Percentiles rank a stretch among this genome's conserved stretches.
Evolutionary conservation across 2,888 invertebrate species (phyloP).

Genomic region (Neocrepidodera transversa): DNA sequence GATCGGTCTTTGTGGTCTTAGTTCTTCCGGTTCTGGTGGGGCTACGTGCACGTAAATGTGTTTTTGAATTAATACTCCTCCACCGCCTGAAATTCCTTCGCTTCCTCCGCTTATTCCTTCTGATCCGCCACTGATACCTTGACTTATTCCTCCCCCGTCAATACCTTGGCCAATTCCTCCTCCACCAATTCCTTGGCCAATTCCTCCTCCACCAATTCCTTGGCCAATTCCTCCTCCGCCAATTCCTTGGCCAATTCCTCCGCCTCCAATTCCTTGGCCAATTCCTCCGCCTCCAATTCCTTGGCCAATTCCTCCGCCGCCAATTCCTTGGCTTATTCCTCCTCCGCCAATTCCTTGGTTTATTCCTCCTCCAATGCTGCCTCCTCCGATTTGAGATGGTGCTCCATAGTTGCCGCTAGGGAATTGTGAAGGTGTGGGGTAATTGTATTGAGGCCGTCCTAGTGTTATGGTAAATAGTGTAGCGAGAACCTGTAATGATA

Average conservation of each 20-base stretch:
- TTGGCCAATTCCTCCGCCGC: constrained; percentile 35
- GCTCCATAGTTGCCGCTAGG: constrained; percentile 60
- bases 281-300: constrained; percentile 38
- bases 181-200: constrained; percentile 22
- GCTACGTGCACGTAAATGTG: constrained; percentile 90
- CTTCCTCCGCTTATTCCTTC: constrained; percentile 37
- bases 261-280: constrained; percentile 39
- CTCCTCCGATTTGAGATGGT: constrained; percentile 53
- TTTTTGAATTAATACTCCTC: constrained; percentile 75
- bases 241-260: constrained; percentile 52
- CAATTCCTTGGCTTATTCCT: constrained; percentile 28
- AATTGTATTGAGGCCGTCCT: constrained; percentile 69
- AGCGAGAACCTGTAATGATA: constrained; percentile 47
- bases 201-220: constrained; percentile 39
- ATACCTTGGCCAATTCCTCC: constrained; percentile 28
- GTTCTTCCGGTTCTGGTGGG: constrained; percentile 79
- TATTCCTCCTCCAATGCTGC: constrained; percentile 49
- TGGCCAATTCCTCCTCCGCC: constrained; percentile 55
- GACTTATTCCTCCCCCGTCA: constrained; percentile 35
- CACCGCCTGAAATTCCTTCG: constrained; percentile 52
- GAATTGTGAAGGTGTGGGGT: constrained; percentile 59
- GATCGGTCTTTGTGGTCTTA: constrained; percentile 68
- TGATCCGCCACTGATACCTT: constrained; percentile 37
- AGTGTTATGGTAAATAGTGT: constrained; percentile 64
- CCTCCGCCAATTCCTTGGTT: constrained; percentile 11